Evolutionary conservation across 2,888 invertebrate species (phyloP).

Genomic region (Plagodis pulveraria): DNA sequence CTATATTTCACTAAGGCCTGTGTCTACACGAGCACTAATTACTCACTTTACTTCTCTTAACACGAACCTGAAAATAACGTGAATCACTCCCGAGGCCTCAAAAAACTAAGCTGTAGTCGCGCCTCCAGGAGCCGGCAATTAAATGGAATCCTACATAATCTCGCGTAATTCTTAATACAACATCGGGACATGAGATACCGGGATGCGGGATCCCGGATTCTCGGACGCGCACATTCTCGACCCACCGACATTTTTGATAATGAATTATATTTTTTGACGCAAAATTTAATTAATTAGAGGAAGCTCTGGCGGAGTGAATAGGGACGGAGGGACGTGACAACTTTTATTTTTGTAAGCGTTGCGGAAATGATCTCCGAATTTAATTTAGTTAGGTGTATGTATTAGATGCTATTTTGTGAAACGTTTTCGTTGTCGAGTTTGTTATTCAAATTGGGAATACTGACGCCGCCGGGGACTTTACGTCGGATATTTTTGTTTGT

Average conservation of each 20-base stretch:
- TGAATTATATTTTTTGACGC: conserved; percentile 64
- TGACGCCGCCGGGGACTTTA: not conserved
- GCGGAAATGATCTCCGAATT: conserved; percentile 20
- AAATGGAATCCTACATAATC: conserved; percentile 67
- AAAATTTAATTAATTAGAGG: conserved; percentile 64
- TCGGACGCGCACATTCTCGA: conserved; percentile 35
- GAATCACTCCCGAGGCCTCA: not conserved
- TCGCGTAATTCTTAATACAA: conserved; percentile 66
- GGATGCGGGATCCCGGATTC: conserved; percentile 39
- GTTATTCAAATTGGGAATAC: conserved; percentile 10
- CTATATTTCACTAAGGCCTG: not conserved
- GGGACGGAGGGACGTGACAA: conserved; percentile 27
- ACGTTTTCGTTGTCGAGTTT: conserved; percentile 17
- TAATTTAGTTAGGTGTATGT: conserved; percentile 22
- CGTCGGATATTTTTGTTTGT: conserved; percentile 17
- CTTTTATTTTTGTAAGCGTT: conserved; percentile 21
- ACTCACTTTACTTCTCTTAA: conserved; percentile 5
- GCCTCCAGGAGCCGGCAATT: conserved; percentile 58
- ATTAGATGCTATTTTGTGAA: conserved; percentile 22
- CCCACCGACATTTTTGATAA: conserved; percentile 57
- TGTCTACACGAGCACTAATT: conserved; percentile 1
- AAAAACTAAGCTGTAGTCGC: conserved; percentile 51
- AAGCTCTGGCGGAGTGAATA: conserved; percentile 36
- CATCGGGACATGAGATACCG: conserved; percentile 52
- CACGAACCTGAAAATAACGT: not conserved